phyloP scores from a whole-genome alignment of 2,797 vertebrate species.

The Poeciliopsis turneri region DNA sequence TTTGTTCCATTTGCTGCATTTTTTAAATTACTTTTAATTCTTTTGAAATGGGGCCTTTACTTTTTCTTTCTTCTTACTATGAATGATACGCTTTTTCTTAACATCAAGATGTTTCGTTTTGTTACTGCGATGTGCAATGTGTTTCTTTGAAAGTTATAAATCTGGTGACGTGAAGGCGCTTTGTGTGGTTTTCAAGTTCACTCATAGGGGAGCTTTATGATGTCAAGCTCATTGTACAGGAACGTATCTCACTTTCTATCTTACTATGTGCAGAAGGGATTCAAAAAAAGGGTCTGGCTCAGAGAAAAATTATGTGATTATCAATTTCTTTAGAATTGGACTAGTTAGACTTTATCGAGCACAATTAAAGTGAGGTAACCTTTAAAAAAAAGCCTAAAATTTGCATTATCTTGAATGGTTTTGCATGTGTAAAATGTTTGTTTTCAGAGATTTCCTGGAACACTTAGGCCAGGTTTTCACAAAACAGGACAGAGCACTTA shows the following conservation, averaged over 20 bases:
- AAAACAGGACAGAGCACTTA: neutral
- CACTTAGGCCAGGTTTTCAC: neutral
- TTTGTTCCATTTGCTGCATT: neutral
- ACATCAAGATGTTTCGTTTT: conserved; percentile 7
- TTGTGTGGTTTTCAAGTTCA: conserved; percentile 60
- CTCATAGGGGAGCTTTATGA: conserved; percentile 41
- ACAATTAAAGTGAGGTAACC: neutral
- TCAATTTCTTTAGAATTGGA: conserved; percentile 1
- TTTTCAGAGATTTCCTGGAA: neutral
- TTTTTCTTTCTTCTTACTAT: neutral
- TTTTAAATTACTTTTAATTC: neutral
- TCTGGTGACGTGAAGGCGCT: conserved; percentile 38
- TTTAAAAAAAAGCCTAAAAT: neutral
- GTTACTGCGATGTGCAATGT: conserved; percentile 7
- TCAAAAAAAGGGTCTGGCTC: conserved; percentile 15
- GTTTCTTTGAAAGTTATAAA: conserved; percentile 35
- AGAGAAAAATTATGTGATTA: neutral
- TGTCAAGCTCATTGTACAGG: conserved; percentile 22
- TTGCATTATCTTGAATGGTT: neutral
- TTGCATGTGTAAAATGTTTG: neutral
- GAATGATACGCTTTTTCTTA: conserved; percentile 8
- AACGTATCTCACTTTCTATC: conserved; percentile 18
- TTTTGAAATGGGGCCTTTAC: neutral
- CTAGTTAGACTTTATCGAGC: neutral
- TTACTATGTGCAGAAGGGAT: conserved; percentile 10